These are phyloP conservation scores for Centroberyx gerrardi DNA, from an alignment of 2,797 vertebrate genomes.

Conservation along the genomic window DNA sequence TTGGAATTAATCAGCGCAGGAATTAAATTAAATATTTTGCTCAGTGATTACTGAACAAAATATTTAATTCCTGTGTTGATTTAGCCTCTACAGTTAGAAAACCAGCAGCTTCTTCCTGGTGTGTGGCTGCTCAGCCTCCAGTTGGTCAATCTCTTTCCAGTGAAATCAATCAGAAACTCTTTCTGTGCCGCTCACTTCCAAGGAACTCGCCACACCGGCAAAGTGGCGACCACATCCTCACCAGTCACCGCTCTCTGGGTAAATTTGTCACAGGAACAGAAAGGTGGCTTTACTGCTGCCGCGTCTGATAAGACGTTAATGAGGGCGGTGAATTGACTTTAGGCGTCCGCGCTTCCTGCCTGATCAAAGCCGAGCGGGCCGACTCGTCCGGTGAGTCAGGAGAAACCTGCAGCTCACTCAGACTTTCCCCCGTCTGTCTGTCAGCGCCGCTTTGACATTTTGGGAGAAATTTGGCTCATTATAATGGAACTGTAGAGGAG, in stretches of 20 bases:
- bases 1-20: too few species aligned
- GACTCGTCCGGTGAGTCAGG: conserved; percentile 57
- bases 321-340: conserved; percentile 62
- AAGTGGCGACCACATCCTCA: conserved; percentile 55
- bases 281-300: conserved; percentile 40
- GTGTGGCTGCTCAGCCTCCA: too few species aligned
- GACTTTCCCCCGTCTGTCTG: conserved; percentile 4
- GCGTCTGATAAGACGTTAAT: conserved; percentile 66
- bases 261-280: conserved; percentile 22
- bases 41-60: too few species aligned
- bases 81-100: too few species aligned
- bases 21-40: too few species aligned
- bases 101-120: too few species aligned
- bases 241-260: conserved; percentile 51
- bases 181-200: not conserved
- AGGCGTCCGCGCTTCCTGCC: conserved; percentile 51
- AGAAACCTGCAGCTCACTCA: conserved; percentile 26
- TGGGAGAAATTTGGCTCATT: conserved; percentile 36
- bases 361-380: conserved; percentile 53
- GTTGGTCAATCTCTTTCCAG: not conserved
- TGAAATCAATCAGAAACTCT: conserved; percentile 17
- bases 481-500: conserved; percentile 22
- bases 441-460: conserved; percentile 19
- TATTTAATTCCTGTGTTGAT: too few species aligned
- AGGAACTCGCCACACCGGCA: conserved; percentile 10